These are phyloP conservation scores for Miichthys miiuy DNA, from an alignment of 2,797 vertebrate genomes.

Conservation along the genomic window DNA sequence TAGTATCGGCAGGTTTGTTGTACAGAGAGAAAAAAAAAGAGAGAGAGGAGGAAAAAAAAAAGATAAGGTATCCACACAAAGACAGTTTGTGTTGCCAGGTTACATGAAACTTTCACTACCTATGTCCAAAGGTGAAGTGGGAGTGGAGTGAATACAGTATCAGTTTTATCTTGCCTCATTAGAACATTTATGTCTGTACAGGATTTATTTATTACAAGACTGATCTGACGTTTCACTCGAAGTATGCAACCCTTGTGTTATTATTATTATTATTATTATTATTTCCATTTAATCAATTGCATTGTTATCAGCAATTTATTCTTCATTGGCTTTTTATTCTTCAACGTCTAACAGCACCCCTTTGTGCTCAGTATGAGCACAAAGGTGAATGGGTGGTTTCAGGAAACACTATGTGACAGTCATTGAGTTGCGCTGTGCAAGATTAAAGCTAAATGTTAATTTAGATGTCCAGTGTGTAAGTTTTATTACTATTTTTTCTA, in stretches of 20 bases:
- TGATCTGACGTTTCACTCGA: neutral
- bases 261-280: too few species aligned
- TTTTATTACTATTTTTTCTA: too few species aligned
- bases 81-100: conserved; percentile 19
- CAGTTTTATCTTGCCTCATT: conserved; percentile 7
- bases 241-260: neutral
- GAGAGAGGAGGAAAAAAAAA: neutral
- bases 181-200: neutral
- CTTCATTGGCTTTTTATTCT: neutral
- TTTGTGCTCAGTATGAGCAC: too few species aligned
- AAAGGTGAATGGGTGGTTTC: conserved; percentile 25
- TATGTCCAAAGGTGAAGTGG: conserved; percentile 19
- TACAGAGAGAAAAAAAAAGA: neutral
- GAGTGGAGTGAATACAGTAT: neutral
- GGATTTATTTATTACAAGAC: neutral
- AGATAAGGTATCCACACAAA: neutral
- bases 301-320: neutral
- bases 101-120: conserved; percentile 6
- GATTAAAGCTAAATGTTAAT: too few species aligned
- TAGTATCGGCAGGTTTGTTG: too few species aligned
- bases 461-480: too few species aligned
- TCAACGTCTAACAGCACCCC: neutral
- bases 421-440: too few species aligned
- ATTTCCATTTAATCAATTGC: neutral
- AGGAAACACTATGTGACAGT: too few species aligned